These are phyloP conservation scores for Papilio machaon DNA, from an alignment of 1,140 invertebrate genomes.

Conservation along the genomic window DNA sequence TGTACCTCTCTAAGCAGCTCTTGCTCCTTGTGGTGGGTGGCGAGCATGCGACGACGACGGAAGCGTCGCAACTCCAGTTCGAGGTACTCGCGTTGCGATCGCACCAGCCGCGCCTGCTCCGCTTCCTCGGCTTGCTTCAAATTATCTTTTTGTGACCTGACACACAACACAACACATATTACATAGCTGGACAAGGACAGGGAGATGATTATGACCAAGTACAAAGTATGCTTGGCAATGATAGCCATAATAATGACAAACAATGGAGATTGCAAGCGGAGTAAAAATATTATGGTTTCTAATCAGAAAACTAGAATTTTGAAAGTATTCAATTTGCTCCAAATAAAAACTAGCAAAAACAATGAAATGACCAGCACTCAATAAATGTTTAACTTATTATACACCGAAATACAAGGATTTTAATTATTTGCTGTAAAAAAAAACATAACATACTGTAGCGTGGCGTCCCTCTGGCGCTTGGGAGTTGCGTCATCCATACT, in stretches of 20 bases:
- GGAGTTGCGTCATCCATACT: conserved; percentile 95
- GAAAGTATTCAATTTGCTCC: too few species aligned
- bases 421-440: conserved; percentile 5
- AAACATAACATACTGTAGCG: conserved; percentile 86
- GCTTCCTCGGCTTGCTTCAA: conserved; percentile 95
- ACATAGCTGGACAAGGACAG: not conserved
- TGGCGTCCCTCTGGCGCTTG: conserved; percentile 95
- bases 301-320: too few species aligned
- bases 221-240: too few species aligned
- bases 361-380: too few species aligned
- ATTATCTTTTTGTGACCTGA: conserved; percentile 94
- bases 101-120: conserved; percentile 92
- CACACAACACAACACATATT: conserved; percentile 21
- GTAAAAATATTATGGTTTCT: not conserved
- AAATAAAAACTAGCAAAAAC: too few species aligned
- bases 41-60: conserved; percentile 93
- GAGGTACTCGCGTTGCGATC: conserved; percentile 95
- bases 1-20: conserved; percentile 93
- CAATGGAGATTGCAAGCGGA: not conserved
- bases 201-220: not conserved
- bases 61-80: conserved; percentile 97
- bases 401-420: not conserved
- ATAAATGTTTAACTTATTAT: too few species aligned
- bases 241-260: too few species aligned
- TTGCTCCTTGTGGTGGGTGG: conserved; percentile 94